Conservation (phyloP, 2,797 vertebrate species). For the Danio choprae region DNA sequence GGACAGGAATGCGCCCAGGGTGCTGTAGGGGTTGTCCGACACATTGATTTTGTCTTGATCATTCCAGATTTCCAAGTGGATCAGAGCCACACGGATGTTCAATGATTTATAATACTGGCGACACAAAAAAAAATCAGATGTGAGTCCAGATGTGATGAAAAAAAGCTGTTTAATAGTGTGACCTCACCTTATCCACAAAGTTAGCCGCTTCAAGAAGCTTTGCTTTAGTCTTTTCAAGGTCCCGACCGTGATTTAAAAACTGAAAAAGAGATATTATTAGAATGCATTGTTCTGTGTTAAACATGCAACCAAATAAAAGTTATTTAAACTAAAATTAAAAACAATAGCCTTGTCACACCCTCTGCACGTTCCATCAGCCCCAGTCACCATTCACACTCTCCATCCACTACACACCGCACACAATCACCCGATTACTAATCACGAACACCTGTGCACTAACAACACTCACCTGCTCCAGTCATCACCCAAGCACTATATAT, state of each 20-base stretch:
- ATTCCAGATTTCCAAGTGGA: slow-evolving; percentile 94
- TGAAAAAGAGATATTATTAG: slow-evolving; percentile 64
- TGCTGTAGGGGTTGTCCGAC: slow-evolving; percentile 90
- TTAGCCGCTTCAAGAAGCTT: slow-evolving; percentile 93
- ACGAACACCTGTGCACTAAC: no score
- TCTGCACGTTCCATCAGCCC: no score
- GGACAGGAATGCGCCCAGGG: slow-evolving; percentile 89
- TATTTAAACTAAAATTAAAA: no score
- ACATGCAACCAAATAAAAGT: no score
- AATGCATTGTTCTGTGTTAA: no score
- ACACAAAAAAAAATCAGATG: slow-evolving; percentile 12
- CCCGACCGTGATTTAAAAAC: slow-evolving; percentile 86
- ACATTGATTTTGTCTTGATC: slow-evolving; percentile 83
- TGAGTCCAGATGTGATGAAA: background rate
- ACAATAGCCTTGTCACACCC: no score
- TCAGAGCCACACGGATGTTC: slow-evolving; percentile 91
- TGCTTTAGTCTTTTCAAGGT: slow-evolving; percentile 80
- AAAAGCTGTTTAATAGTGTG: background rate
- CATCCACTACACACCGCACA: no score
- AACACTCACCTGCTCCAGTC: no score
- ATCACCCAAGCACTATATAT: no score
- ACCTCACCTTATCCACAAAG: slow-evolving; percentile 92
- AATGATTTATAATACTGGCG: slow-evolving; percentile 91
- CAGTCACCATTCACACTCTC: no score
- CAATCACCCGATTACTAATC: no score